Base-by-base conservation (phyloP, 2,113 vertebrate genomes). In the Oncorhynchus keta region DNA sequence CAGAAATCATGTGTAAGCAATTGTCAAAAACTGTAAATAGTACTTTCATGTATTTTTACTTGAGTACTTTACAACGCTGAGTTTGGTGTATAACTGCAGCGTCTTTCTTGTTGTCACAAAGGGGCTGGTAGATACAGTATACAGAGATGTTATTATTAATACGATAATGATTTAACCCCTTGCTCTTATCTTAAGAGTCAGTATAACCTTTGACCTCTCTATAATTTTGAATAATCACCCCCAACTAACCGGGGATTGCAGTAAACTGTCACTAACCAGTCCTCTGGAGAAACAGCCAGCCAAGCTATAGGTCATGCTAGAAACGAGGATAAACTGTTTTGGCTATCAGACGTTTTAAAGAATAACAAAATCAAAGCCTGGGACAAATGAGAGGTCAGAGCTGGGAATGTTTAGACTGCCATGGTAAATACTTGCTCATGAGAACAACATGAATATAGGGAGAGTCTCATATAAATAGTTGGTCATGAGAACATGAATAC, bases 371-470 rank as follows among this genome's bases (percentile, higher is more conserved):
- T 55, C 49, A 14, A 24, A 16, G 3, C 5, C 20, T 45, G n/a
- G 16, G n/a, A 61, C 35, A 24, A 65, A 48, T 45, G 62, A 74
- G 39, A 26, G 18, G 24, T 70, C n/a, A 51, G 24, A 2, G 28
- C 70, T 80, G 77, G 64, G 67, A 57, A 14, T 83, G 79, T 86
- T 81, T 77, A 75, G 64, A 68, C 65, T 79, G 20, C 5, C 5
- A 7, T n/a, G 57, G 57, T 14, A 78, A 84, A 81, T 51, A 35
- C 35, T 35, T 35, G 6, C 6, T 35, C 35, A 35, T 35, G 39
- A 45, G 39, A 45, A 45, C 8, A 45, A 11, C 39, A 45, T 45
- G 39, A 45, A 45, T 45, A 45, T 9, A 45, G 39, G 39, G 39
- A 45, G 9, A 45, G 9, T 11, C 2, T 11, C 9, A 45, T 45